Evolutionary conservation across 2,113 vertebrate genomes (phyloP), one percentile per base, ranked within the genome.

Genomic region (Eptatretus burgeri): DNA sequence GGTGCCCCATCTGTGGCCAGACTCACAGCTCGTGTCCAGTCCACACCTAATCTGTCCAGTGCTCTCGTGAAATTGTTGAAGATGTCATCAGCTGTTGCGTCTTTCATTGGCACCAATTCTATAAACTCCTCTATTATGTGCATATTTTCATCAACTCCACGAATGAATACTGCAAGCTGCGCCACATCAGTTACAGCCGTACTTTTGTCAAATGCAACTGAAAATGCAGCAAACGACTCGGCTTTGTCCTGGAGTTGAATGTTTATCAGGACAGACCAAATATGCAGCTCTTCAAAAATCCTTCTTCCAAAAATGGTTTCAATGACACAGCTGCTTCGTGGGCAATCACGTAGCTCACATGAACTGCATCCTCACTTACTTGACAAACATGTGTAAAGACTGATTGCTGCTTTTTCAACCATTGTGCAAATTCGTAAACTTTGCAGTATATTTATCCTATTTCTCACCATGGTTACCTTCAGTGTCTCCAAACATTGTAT

Each of bases 211-310:
- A 69, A 63, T 64, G 66, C 63, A 27, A 65, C 49, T n/a, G 65
- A 69, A 65, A 67, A 69, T 66, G 68, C 66, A 53, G 62, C 13
- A 65, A 69, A 66, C 62, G 50, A 51, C 63, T 62, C 49, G 5
- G 52, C 53, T 62, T 67, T 66, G 1, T 52, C 13, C 27, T 49
- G 56, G n/a, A 63, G 9, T 62, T 66, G 68, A 52, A 17, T 5
- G 52, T 19, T 49, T 64, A 14, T 51, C 14, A 49, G 27, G 52
- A 66, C 63, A 7, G 14, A 56, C 18, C 18, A 56, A 9, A 56
- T 56, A 14, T 56, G 52, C 52, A 56, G 14, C 18, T 14, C 14
- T 56, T 16, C 14, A 4, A 14, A 56, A 16, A 17, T 10, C 52
- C 52, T 10, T 10, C 10, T 53, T 53, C 10, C 10, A 53, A 53